Evolutionary conservation across 2,113 vertebrate species (phyloP).

Genomic region (Tachycineta bicolor): DNA sequence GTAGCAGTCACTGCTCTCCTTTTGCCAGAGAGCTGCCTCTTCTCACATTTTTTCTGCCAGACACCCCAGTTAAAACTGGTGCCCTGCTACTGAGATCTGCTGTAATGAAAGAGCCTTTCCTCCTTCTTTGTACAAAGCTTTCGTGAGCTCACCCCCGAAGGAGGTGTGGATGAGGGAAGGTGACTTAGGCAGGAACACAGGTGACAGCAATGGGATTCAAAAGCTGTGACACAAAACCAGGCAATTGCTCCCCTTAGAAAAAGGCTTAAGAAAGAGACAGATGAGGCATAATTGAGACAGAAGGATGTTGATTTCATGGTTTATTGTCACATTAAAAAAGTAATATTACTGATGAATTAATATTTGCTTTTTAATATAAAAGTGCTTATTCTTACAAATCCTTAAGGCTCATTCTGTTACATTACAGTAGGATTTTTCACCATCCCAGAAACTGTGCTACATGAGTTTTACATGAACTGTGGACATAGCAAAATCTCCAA

Average conservation of each 20-base stretch:
- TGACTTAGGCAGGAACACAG: not conserved
- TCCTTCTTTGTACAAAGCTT: not conserved
- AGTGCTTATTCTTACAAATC: slow-evolving; percentile 74
- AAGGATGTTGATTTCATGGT: slow-evolving; percentile 71
- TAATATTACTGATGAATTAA: slow-evolving; percentile 74
- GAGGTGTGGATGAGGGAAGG: not conserved
- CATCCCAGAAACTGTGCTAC: slow-evolving; percentile 66
- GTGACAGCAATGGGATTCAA: not conserved
- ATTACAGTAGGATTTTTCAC: slow-evolving; percentile 64
- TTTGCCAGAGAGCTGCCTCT: not conserved
- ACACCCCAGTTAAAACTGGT: not conserved
- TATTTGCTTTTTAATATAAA: slow-evolving; percentile 78
- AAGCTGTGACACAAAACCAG: not conserved
- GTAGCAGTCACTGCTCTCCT: not conserved
- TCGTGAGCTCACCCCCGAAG: not conserved
- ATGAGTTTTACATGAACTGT: slow-evolving; percentile 47
- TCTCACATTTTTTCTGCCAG: not conserved
- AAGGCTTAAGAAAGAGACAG: slow-evolving; percentile 54
- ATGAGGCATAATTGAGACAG: slow-evolving; percentile 60
- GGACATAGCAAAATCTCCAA: slow-evolving; percentile 66
- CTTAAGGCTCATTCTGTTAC: slow-evolving; percentile 75
- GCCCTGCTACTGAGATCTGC: not conserved
- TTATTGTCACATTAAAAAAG: slow-evolving; percentile 77
- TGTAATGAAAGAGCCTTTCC: not conserved
- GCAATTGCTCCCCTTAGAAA: not conserved